Conservation (phyloP, 1,140 invertebrate species). For the Eciton burchellii region DNA sequence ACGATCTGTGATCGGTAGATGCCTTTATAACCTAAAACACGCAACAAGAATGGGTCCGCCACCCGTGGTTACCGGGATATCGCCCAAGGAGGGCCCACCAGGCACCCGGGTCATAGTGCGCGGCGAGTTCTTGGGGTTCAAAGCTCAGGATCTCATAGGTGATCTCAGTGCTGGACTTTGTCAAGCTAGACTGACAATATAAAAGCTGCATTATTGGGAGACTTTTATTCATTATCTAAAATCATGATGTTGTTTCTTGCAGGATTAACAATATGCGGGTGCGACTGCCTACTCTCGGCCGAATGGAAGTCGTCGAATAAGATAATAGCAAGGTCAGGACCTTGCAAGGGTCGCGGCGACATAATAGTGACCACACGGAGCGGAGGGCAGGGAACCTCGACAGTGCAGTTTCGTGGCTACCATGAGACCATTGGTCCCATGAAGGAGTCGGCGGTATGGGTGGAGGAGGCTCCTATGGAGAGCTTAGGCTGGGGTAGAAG, state of each 20-base stretch:
- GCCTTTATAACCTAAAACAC: background rate
- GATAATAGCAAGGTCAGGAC: conserved; percentile 97
- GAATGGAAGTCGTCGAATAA: conserved; percentile 99
- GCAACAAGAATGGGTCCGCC: conserved; percentile 88
- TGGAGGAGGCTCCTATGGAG: conserved; percentile 94
- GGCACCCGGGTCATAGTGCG: conserved; percentile 98
- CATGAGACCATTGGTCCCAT: conserved; percentile 96
- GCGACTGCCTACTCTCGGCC: conserved; percentile 96
- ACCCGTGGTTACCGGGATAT: conserved; percentile 97
- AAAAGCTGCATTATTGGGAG: too few relatives aligned
- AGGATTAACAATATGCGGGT: conserved; percentile 98
- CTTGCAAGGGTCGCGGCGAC: conserved; percentile 97
- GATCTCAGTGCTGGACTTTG: conserved; percentile 80
- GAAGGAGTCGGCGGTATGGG: conserved; percentile 99
- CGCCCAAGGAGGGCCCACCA: conserved; percentile 98
- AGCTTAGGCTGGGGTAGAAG: conserved; percentile 92
- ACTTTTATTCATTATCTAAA: too few relatives aligned
- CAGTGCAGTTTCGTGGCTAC: conserved; percentile 96
- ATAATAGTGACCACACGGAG: conserved; percentile 96
- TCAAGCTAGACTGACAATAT: too few relatives aligned
- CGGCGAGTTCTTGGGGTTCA: conserved; percentile 97
- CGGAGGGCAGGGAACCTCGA: conserved; percentile 97
- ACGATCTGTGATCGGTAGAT: background rate
- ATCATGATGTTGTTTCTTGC: too few relatives aligned
- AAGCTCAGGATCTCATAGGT: conserved; percentile 95